A percentile compares a stretch with the other conserved stretches of the same genome.
Evolutionary conservation across 2,797 vertebrate genomes (phyloP).

Genomic region (Argentina silus): DNA sequence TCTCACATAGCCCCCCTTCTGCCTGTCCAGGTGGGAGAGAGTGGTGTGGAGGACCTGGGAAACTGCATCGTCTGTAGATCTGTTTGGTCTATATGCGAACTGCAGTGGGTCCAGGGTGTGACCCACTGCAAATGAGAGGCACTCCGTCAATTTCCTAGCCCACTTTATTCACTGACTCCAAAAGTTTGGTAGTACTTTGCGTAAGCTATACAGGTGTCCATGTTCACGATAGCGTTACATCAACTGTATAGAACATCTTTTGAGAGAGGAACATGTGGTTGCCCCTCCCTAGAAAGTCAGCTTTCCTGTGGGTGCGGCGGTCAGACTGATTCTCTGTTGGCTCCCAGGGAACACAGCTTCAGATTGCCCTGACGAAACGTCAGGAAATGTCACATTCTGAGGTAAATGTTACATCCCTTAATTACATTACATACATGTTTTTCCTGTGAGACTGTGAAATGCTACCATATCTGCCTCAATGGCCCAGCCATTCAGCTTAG

Average conservation of each 20-base stretch:
- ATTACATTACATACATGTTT: too few species aligned
- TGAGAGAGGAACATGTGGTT: neutral
- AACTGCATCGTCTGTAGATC: too few species aligned
- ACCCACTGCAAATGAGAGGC: too few species aligned
- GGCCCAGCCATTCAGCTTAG: conserved; percentile 11
- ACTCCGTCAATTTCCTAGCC: neutral
- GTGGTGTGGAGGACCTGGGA: too few species aligned
- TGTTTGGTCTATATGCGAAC: too few species aligned
- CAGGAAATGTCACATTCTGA: conserved; percentile 44
- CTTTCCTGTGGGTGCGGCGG: conserved; percentile 42
- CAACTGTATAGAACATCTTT: neutral
- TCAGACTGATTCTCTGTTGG: conserved; percentile 23
- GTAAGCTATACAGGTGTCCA: neutral
- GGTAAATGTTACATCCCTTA: conserved; percentile 56
- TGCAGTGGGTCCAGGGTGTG: too few species aligned
- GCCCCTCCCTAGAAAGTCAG: conserved; percentile 31
- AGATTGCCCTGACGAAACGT: conserved; percentile 31
- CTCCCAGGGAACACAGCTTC: conserved; percentile 28
- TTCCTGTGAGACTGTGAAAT: conserved; percentile 33
- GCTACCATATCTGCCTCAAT: conserved; percentile 20
- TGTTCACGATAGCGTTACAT: neutral
- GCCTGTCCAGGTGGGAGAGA: too few species aligned
- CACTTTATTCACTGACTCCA: neutral
- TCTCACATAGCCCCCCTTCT: too few species aligned
- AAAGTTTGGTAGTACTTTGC: neutral